Conservation (phyloP, 2,113 vertebrate genomes). For the Peucedramus taeniatus region DNA sequence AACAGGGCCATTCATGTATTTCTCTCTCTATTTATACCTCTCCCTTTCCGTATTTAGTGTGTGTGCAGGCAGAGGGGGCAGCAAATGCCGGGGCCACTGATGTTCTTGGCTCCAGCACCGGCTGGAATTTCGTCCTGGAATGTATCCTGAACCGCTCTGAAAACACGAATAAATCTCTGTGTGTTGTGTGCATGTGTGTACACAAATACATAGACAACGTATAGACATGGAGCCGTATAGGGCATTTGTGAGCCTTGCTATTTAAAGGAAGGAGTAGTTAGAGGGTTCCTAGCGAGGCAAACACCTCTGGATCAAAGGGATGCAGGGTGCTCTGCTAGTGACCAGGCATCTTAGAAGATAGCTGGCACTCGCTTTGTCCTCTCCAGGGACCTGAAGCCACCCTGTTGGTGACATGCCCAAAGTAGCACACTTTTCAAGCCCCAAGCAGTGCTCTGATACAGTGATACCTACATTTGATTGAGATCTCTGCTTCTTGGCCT, state of each 20-base stretch:
- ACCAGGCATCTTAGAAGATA: not conserved
- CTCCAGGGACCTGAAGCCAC: not conserved
- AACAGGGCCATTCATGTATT: slow-evolving; percentile 53
- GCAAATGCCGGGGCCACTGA: slow-evolving; percentile 38
- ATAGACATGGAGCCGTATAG: not conserved
- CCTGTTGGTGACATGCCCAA: not conserved
- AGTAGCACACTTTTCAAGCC: rapidly evolving
- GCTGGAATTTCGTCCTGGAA: slow-evolving; percentile 57
- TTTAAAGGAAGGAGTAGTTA: slow-evolving; percentile 31
- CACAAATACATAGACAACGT: slow-evolving; percentile 40
- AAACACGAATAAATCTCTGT: slow-evolving; percentile 65
- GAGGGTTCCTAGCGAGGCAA: not conserved
- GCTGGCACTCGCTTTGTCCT: not conserved
- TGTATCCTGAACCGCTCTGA: slow-evolving; percentile 33
- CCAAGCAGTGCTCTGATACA: not conserved
- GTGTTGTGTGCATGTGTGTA: slow-evolving; percentile 26
- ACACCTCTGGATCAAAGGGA: slow-evolving; percentile 40
- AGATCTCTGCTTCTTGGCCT: not conserved
- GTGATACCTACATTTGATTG: not conserved
- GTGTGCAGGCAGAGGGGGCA: slow-evolving; percentile 41
- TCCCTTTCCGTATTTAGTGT: slow-evolving; percentile 64
- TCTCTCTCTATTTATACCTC: slow-evolving; percentile 66
- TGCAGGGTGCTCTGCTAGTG: not conserved
- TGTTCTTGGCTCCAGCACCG: slow-evolving; percentile 57
- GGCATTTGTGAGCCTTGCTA: slow-evolving; percentile 41